A percentile compares a stretch with the other conserved stretches of the same genome.
These are phyloP conservation scores for Caloenas nicobarica DNA, from an alignment of 2,113 vertebrate genomes.

Conservation along the genomic window DNA sequence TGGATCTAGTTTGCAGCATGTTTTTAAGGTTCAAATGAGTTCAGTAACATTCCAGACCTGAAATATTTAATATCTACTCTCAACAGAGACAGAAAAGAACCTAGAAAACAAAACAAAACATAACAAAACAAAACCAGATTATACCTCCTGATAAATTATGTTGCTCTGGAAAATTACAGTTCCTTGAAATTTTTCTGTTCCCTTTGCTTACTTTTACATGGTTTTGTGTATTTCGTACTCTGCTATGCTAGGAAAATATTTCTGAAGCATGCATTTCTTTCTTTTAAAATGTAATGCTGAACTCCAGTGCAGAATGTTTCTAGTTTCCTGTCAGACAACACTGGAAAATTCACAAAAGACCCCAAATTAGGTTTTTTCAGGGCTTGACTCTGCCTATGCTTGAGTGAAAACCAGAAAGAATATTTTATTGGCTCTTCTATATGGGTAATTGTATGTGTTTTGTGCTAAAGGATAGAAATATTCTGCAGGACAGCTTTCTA, in stretches of 20 bases:
- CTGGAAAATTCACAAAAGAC: neutral
- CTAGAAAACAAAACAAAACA: neutral
- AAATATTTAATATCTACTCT: neutral
- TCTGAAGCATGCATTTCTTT: neutral
- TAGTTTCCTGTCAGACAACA: neutral
- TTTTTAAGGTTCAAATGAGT: neutral
- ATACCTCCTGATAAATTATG: neutral
- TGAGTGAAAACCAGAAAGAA: neutral
- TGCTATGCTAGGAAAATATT: neutral
- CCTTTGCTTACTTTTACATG: neutral
- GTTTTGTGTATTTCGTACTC: neutral
- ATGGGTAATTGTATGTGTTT: fast-evolving
- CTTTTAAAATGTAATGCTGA: neutral
- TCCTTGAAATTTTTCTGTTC: neutral
- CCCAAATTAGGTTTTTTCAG: neutral
- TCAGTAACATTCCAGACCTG: neutral
- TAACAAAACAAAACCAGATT: neutral
- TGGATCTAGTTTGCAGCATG: neutral
- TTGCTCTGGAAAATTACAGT: neutral
- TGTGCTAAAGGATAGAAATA: neutral
- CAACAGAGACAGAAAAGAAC: neutral
- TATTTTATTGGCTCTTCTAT: neutral
- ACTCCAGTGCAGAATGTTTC: neutral
- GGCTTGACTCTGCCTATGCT: neutral
- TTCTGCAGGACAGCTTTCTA: neutral